Percentiles rank a stretch among this genome's conserved stretches.
These are phyloP conservation scores for Cryptocheilus praepositus DNA, from an alignment of 2,888 invertebrate species.

Conservation along the genomic window DNA sequence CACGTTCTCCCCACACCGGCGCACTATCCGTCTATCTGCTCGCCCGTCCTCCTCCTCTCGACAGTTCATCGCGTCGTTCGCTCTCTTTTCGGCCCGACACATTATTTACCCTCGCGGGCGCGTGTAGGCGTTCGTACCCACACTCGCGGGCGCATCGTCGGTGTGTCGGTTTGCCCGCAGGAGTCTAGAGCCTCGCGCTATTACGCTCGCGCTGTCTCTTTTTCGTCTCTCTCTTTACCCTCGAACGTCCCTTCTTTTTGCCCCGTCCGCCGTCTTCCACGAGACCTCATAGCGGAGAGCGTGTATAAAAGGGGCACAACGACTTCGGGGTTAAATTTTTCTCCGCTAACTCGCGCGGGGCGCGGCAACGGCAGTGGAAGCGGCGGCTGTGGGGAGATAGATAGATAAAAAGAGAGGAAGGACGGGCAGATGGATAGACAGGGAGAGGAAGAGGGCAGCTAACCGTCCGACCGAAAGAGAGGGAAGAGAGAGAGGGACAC, in stretches of 20 bases:
- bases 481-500: conserved; percentile 12
- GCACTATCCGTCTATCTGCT: conserved; percentile 13
- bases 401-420: conserved; percentile 5
- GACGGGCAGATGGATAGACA: background rate
- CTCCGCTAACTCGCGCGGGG: conserved; percentile 47
- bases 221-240: conserved; percentile 16
- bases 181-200: background rate
- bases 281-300: conserved; percentile 56
- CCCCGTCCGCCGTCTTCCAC: conserved; percentile 21
- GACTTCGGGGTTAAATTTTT: conserved; percentile 65
- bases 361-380: background rate
- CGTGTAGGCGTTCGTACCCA: no score
- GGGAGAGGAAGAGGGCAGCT: background rate
- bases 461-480: conserved; percentile 2
- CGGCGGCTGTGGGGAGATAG: background rate
- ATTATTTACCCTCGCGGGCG: no score
- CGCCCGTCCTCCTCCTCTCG: no score
- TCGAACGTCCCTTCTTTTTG: conserved; percentile 13
- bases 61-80: no score
- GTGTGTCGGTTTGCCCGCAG: background rate
- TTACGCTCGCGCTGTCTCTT: conserved; percentile 13
- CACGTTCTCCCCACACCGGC: conserved; percentile 10
- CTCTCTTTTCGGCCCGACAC: no score
- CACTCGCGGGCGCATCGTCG: no score
- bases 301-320: conserved; percentile 67